A percentile compares a stretch with the other conserved stretches of the same genome.
Evolutionary conservation across 2,888 invertebrate species (phyloP).

Genomic region (Saturnia pavonia): DNA sequence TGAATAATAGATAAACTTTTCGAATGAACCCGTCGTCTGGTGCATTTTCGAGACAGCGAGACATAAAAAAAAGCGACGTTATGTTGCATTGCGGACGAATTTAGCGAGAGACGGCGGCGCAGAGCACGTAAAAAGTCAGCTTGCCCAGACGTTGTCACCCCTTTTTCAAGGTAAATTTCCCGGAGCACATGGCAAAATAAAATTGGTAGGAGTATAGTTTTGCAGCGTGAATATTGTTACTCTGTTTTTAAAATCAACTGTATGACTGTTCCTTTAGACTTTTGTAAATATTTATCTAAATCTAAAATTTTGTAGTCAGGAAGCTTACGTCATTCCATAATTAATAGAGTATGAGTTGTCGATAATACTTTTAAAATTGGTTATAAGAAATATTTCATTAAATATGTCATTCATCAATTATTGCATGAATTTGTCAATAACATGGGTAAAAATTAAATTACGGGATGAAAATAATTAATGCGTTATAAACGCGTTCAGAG

Average conservation of each 20-base stretch:
- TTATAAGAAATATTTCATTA: too few relatives aligned
- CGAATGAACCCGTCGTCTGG: slow-evolving; percentile 40
- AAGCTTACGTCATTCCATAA: too few relatives aligned
- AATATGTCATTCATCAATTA: too few relatives aligned
- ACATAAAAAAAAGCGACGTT: slow-evolving; percentile 34
- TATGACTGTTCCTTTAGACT: not conserved
- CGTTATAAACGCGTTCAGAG: too few relatives aligned
- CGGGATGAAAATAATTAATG: too few relatives aligned
- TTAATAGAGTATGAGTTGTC: too few relatives aligned
- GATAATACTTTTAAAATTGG: too few relatives aligned
- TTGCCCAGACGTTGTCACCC: slow-evolving; percentile 52
- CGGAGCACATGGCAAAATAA: slow-evolving; percentile 45
- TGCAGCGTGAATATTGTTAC: not conserved
- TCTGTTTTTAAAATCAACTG: not conserved
- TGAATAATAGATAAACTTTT: slow-evolving; percentile 47
- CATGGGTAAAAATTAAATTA: too few relatives aligned
- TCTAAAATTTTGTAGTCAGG: too few relatives aligned
- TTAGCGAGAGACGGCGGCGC: slow-evolving; percentile 58
- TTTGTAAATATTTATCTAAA: not conserved
- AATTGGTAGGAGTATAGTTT: slow-evolving; percentile 38
- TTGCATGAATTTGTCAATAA: too few relatives aligned
- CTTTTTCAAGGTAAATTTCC: slow-evolving; percentile 54
- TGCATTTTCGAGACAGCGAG: slow-evolving; percentile 41
- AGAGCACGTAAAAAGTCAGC: slow-evolving; percentile 48
- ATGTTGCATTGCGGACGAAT: slow-evolving; percentile 60